phyloP scores from a whole-genome alignment of 1,140 invertebrate genomes.

The Lanistes nyassanus region DNA sequence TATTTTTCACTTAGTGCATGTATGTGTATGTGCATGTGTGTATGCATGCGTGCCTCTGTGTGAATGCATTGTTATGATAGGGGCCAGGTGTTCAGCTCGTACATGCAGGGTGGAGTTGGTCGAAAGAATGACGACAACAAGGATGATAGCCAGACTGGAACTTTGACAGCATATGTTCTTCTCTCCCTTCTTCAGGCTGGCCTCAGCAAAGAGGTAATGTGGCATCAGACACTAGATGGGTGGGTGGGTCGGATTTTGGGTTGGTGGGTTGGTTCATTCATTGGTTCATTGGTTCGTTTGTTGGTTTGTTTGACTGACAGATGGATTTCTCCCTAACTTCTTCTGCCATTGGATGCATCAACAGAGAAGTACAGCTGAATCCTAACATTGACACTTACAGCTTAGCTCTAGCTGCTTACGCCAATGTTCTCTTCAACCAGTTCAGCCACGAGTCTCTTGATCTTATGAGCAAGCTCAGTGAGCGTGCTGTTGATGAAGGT shows the following conservation, averaged over 20 bases:
- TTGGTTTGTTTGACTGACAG: conserved; percentile 24
- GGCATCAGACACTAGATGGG: too few relatives aligned
- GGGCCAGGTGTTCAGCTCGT: conserved; percentile 58
- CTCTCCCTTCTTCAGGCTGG: conserved; percentile 59
- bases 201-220: conserved; percentile 34
- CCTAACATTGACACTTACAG: conserved; percentile 76
- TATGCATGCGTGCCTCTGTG: background rate
- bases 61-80: conserved; percentile 11
- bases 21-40: background rate
- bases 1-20: too few relatives aligned
- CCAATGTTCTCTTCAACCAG: conserved; percentile 45
- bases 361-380: conserved; percentile 29
- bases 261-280: too few relatives aligned
- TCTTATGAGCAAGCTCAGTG: conserved; percentile 55
- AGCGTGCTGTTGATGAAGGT: conserved; percentile 35
- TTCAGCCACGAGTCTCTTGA: conserved; percentile 70
- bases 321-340: conserved; percentile 18
- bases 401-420: conserved; percentile 70
- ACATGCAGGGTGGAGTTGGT: conserved; percentile 61
- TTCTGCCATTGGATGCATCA: conserved; percentile 44
- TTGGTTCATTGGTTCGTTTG: background rate
- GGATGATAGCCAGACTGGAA: conserved; percentile 29
- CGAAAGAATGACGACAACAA: conserved; percentile 31
- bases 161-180: conserved; percentile 61
- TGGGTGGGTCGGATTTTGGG: too few relatives aligned